Percentiles rank a stretch among this genome's conserved stretches.
These are phyloP conservation scores for Cosmia trapezina DNA, from an alignment of 2,888 invertebrate species.

Conservation along the genomic window DNA sequence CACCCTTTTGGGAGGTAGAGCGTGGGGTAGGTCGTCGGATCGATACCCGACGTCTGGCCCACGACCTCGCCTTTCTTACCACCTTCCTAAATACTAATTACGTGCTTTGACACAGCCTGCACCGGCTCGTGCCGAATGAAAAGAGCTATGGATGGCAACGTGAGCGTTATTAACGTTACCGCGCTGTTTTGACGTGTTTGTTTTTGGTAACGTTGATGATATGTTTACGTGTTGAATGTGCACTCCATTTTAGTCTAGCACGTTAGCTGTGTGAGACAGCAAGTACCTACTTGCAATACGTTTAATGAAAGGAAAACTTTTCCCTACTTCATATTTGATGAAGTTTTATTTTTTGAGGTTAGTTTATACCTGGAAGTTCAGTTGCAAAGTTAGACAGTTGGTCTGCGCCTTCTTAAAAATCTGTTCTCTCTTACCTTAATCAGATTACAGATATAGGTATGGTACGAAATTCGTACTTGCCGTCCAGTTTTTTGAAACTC, in stretches of 20 bases:
- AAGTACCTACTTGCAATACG: slow-evolving; percentile 13
- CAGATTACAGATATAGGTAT: slow-evolving; percentile 27
- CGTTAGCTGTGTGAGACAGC: slow-evolving; percentile 50
- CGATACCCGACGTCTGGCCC: slow-evolving; percentile 92
- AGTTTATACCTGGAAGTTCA: neutral
- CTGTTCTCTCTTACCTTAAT: neutral
- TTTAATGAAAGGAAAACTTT: slow-evolving; percentile 12
- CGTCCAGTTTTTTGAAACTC: slow-evolving; percentile 14
- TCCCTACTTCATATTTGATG: neutral
- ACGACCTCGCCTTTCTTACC: slow-evolving; percentile 90
- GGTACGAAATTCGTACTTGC: slow-evolving; percentile 3
- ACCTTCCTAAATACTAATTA: slow-evolving; percentile 91
- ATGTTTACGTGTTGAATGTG: slow-evolving; percentile 72
- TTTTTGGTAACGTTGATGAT: slow-evolving; percentile 79
- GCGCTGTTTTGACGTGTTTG: slow-evolving; percentile 77
- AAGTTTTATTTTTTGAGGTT: neutral
- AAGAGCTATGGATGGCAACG: slow-evolving; percentile 84
- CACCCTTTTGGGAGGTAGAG: slow-evolving; percentile 77
- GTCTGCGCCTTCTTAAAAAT: neutral
- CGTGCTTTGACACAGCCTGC: slow-evolving; percentile 90
- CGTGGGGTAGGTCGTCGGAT: slow-evolving; percentile 91
- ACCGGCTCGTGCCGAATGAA: slow-evolving; percentile 86
- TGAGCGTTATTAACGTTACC: slow-evolving; percentile 85
- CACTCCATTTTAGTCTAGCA: slow-evolving; percentile 35
- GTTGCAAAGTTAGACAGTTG: neutral